Evolutionary conservation across 2,888 invertebrate genomes (phyloP), one percentile per base, ranked within the genome.

Genomic region (Rhodophaea formosa): DNA sequence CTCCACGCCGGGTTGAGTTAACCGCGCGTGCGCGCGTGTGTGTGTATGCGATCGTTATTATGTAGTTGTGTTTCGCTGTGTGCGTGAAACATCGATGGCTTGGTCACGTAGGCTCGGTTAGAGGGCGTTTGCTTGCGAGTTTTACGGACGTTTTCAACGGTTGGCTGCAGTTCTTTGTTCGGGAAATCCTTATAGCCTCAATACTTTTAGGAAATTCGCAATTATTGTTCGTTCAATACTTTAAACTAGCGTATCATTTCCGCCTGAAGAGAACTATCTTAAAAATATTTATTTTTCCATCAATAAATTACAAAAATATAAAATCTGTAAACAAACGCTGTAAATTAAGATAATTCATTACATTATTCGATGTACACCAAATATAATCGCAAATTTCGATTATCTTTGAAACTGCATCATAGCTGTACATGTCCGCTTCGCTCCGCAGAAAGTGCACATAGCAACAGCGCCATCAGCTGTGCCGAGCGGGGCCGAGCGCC

Each of bases 41-140:
- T 61, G 82, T 79, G 74, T 53, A 60, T 66, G 63, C 57, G 60
- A 59, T 71, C 69, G 74, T 77, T 68, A 69, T 74, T 73, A 75
- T 71, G 72, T 65, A 63, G 65, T 63, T 56, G 46, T 3, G 7
- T 64, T 69, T 47, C 66, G 0, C 8, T 71, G 88, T 88, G 87
- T 82, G 86, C 67, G 85, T 64, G 58, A 83, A 71, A 85, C 85
- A 82, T 83, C 77, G 83, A 51, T 51, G 51, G 72, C 73, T 82
- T 83, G 83, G 89, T 89, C 89, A 90, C 90, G 90, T 90, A 90
- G 88, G 88, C 90, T 84, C 82, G 76, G 75, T 75, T 76, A 71
- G 71, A 70, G 64, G 66, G 62, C 62, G 65, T 62, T 67, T 62
- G 69, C 85, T 77, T 62, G 68, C 57, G 82, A 79, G 83, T 72